A percentile compares a stretch with the other conserved stretches of the same genome.
Conservation (phyloP, 2,797 vertebrate genomes). For the Sandelia bainsii region DNA sequence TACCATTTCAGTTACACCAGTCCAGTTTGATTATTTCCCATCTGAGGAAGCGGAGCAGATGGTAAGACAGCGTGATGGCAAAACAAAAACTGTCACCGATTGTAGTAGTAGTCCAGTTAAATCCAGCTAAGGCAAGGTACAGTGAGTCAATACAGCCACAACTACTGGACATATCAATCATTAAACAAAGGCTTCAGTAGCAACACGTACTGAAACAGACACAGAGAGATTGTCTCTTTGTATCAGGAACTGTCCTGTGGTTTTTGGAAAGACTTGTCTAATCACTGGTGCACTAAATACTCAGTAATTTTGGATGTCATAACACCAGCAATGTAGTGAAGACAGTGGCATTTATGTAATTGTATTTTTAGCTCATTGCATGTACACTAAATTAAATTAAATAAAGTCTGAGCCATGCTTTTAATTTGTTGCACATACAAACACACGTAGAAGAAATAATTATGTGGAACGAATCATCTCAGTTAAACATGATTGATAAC, state of each 20-base stretch:
- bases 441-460: too few relatives aligned
- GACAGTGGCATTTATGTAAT: not conserved
- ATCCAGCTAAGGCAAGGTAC: slow-evolving; percentile 43
- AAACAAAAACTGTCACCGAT: slow-evolving; percentile 43
- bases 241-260: not conserved
- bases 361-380: not conserved
- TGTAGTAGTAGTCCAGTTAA: slow-evolving; percentile 36
- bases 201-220: not conserved
- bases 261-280: not conserved
- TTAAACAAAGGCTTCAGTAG: slow-evolving; percentile 46
- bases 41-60: slow-evolving; percentile 27
- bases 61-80: not conserved
- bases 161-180: slow-evolving; percentile 56
- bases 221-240: not conserved
- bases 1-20: not conserved
- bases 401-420: not conserved
- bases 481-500: not conserved
- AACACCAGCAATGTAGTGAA: not conserved
- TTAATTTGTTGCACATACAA: not conserved
- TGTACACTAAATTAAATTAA: not conserved
- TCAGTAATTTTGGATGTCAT: not conserved
- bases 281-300: not conserved
- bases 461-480: not conserved
- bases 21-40: slow-evolving; percentile 24
- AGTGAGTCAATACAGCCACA: slow-evolving; percentile 41